These are phyloP conservation scores for Saturnia pavonia DNA, from an alignment of 2,888 invertebrate species.

Conservation along the genomic window DNA sequence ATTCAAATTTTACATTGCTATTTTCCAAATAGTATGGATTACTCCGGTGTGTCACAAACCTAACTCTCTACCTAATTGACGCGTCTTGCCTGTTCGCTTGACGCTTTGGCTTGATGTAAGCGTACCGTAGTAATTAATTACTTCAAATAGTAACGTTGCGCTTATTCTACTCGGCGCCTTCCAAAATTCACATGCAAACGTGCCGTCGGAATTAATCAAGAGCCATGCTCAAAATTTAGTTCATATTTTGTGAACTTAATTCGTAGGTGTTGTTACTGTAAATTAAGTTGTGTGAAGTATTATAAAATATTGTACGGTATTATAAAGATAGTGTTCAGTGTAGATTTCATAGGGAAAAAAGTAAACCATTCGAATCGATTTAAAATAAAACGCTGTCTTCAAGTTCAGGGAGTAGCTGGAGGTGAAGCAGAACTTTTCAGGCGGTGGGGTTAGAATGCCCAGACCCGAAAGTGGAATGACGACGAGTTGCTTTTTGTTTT, in stretches of 20 bases:
- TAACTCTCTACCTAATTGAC: conserved; percentile 45
- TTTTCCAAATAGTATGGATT: not conserved
- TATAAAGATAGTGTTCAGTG: too few species aligned
- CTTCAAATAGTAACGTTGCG: conserved; percentile 44
- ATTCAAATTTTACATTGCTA: not conserved
- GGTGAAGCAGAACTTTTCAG: too few species aligned
- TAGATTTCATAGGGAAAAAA: too few species aligned
- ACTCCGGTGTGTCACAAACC: conserved; percentile 21
- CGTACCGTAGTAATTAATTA: conserved; percentile 51
- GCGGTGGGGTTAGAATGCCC: too few species aligned
- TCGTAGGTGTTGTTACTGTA: not conserved
- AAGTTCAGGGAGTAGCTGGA: too few species aligned
- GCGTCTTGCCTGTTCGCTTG: conserved; percentile 33
- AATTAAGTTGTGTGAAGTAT: not conserved
- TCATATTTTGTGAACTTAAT: conserved; percentile 3
- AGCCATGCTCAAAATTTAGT: not conserved
- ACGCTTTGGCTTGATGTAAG: conserved; percentile 40
- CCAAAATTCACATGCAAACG: conserved; percentile 10
- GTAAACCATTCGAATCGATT: too few species aligned
- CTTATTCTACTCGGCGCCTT: conserved; percentile 25
- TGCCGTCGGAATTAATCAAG: conserved; percentile 7
- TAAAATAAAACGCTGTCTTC: too few species aligned
- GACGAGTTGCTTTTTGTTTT: too few species aligned
- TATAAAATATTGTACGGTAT: not conserved
- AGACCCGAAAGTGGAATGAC: too few species aligned